phyloP scores from a whole-genome alignment of 2,113 vertebrate genomes.

The Danio rerio region DNA sequence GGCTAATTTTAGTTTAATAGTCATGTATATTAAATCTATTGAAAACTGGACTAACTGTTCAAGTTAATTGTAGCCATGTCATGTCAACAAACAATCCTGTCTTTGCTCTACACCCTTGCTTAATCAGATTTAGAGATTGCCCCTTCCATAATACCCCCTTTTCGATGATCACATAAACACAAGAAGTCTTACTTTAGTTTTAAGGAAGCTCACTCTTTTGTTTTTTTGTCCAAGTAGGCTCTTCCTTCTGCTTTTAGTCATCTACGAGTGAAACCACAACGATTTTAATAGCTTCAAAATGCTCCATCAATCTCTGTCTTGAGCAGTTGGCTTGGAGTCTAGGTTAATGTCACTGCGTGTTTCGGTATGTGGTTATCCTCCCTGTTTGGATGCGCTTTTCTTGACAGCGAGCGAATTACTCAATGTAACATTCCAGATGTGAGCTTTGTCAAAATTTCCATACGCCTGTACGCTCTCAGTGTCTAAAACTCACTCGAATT shows the following conservation, averaged over 20 bases:
- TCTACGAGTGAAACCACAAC: slow-evolving; percentile 27
- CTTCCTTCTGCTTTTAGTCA: slow-evolving; percentile 23
- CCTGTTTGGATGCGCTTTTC: slow-evolving; percentile 40
- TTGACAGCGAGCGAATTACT: slow-evolving; percentile 42
- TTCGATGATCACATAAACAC: background rate
- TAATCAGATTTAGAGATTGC: slow-evolving; percentile 23
- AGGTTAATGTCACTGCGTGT: slow-evolving; percentile 33
- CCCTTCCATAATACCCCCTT: background rate
- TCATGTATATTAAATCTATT: slow-evolving; percentile 11
- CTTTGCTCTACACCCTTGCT: slow-evolving; percentile 19
- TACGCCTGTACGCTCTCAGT: background rate
- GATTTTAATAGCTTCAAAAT: slow-evolving; percentile 41
- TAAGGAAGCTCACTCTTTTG: background rate
- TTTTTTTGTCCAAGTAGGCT: background rate
- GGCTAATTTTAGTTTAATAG: slow-evolving; percentile 34
- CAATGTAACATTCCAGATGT: slow-evolving; percentile 43
- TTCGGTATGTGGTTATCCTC: slow-evolving; percentile 42
- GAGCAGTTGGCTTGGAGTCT: slow-evolving; percentile 3
- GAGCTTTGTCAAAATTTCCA: slow-evolving; percentile 41
- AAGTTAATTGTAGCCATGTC: slow-evolving; percentile 3
- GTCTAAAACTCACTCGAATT: background rate
- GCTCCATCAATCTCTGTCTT: slow-evolving; percentile 30
- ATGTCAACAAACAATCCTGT: slow-evolving; percentile 20
- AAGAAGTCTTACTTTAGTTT: background rate
- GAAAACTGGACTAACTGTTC: slow-evolving; percentile 9